Evolutionary conservation across 2,888 invertebrate species (phyloP).

Genomic region (Nephrotoma appendiculata): DNA sequence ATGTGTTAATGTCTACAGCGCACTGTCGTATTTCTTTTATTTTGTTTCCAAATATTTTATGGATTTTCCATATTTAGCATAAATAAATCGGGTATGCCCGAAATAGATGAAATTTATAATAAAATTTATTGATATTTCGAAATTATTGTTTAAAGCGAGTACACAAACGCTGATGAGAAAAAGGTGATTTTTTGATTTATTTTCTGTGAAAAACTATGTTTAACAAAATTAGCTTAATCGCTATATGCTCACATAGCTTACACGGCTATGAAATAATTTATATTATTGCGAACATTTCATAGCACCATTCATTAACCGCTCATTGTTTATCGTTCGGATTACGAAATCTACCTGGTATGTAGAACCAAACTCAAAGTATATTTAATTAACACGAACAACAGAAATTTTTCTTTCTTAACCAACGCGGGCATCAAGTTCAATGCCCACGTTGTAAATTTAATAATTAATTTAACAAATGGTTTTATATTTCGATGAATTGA

Average conservation of each 20-base stretch:
- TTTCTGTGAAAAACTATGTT: too few relatives aligned
- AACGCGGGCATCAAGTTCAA: background rate
- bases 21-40: background rate
- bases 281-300: background rate
- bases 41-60: background rate
- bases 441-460: background rate
- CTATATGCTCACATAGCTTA: background rate
- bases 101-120: background rate
- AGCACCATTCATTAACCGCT: background rate
- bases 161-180: background rate
- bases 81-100: background rate
- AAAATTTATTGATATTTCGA: background rate
- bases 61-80: background rate
- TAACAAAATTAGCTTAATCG: too few relatives aligned
- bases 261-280: background rate
- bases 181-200: background rate
- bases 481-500: background rate
- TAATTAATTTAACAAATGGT: background rate
- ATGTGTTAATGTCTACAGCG: background rate
- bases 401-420: background rate
- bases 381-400: background rate
- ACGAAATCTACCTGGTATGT: background rate
- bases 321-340: background rate
- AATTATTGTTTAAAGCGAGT: too few relatives aligned
- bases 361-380: background rate